phyloP scores from a whole-genome alignment of 2,113 vertebrate genomes.

The Cynoglossus semilaevis region DNA sequence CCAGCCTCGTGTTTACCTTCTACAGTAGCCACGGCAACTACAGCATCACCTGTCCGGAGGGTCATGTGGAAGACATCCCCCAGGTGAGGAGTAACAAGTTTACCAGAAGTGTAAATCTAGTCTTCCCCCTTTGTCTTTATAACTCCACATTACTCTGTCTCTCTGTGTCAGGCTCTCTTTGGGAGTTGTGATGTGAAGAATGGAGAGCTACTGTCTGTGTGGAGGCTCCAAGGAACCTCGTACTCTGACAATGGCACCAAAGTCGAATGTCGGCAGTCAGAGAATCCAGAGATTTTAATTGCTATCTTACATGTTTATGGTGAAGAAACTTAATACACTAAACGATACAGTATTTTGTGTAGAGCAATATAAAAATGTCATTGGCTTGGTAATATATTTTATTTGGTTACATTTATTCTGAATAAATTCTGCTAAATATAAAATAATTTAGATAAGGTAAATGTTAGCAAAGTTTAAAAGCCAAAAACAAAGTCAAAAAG shows the following conservation, averaged over 20 bases:
- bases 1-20: conserved; percentile 48
- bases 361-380: no score
- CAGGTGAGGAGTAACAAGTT: conserved; percentile 47
- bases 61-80: conserved; percentile 20
- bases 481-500: no score
- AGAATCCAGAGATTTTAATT: neutral
- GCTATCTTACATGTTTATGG: conserved; percentile 49
- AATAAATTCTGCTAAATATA: no score
- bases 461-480: no score
- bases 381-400: no score
- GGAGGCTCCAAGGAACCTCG: conserved; percentile 60
- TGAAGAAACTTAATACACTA: conserved; percentile 17
- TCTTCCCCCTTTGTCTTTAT: no score
- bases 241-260: conserved; percentile 49
- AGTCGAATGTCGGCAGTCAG: conserved; percentile 50
- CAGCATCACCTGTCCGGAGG: conserved; percentile 61
- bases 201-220: conserved; percentile 46
- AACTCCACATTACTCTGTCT: neutral
- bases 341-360: no score
- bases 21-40: conserved; percentile 36
- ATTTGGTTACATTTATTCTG: no score
- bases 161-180: conserved; percentile 51
- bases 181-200: conserved; percentile 50
- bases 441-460: no score
- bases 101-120: neutral